Conservation (phyloP, 2,113 vertebrate species). For the Sterna hirundo region DNA sequence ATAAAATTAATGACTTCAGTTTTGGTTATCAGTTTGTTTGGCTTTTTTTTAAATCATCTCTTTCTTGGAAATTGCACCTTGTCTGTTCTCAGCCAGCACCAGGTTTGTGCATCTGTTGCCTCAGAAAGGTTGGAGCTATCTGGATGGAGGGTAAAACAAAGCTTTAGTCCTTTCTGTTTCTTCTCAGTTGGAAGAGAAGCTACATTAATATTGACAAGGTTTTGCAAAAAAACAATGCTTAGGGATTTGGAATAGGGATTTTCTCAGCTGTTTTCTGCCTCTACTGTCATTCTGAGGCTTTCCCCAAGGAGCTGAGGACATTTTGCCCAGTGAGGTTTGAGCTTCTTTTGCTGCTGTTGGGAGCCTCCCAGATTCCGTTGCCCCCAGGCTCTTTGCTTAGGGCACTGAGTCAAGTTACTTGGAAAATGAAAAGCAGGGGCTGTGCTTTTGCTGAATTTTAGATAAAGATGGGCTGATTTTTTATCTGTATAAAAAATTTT, state of each 20-base stretch:
- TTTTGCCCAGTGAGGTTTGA: background rate
- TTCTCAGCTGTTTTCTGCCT: background rate
- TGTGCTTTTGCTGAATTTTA: background rate
- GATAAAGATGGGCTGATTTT: background rate
- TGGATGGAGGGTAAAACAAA: background rate
- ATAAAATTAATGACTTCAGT: background rate
- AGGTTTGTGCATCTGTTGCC: background rate
- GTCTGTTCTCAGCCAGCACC: background rate
- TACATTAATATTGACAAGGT: background rate
- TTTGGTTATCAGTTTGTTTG: background rate
- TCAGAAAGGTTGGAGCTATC: background rate
- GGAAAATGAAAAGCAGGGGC: background rate
- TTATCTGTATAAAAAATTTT: background rate
- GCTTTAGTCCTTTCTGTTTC: background rate
- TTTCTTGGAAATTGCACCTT: background rate
- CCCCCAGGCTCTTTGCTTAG: background rate
- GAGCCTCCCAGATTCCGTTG: background rate
- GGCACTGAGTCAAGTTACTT: background rate
- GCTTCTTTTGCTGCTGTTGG: background rate
- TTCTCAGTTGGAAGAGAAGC: background rate
- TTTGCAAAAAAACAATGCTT: background rate
- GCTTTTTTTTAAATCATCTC: background rate
- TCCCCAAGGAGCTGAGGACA: background rate
- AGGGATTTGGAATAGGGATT: background rate
- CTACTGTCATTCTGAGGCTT: background rate